Evolutionary conservation across 2,888 invertebrate species (phyloP), one percentile per base, ranked within the genome.

Genomic region (Amblyteles armatorius): DNA sequence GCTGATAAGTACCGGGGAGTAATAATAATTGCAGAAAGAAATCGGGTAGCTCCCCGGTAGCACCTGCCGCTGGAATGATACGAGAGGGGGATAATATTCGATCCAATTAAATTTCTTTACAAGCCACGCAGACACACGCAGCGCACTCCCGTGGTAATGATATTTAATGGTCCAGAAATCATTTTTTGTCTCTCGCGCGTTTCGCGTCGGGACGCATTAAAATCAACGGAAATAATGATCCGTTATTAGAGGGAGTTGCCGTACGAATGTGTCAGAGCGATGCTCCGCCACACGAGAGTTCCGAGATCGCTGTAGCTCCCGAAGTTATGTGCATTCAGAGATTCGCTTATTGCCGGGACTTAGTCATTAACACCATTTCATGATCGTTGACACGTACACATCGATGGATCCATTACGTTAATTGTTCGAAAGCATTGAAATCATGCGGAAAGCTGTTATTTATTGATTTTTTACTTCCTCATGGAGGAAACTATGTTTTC

Each of bases 221-320:
- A 86, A 85, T 82, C 80, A 84, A 84, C 87, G 78, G 87, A 87
- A 85, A 87, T 87, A 87, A 87, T 87, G 79, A 87, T 79, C 79
- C 72, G 82, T 85, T 86, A 85, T 87, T 87, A 86, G 74, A 73
- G 76, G 63, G 57, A 79, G 69, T 26, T 22, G 57, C 67, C 57
- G 11, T 44, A 40, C 60, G 50, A 63, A 36, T 44, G 50, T 44
- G 55, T 19, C 44, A 48, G 36, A 60, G 40, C 5, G 60, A 40
- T 22, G 16, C 36, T 40, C 29, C 40, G 65, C 60, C 79, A 60
- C 74, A 68, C 68, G 71, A 79, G 67, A 60, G 29, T 79, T 60
- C 67, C 71, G 71, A 79, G 76, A 79, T 85, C 57, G 82, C 79
- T 76, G 82, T 79, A 85, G 82, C 74, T 79, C 84, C 44, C 74